Base-by-base conservation (phyloP, 2,888 invertebrate genomes). In the Parasteatoda lunata region DNA sequence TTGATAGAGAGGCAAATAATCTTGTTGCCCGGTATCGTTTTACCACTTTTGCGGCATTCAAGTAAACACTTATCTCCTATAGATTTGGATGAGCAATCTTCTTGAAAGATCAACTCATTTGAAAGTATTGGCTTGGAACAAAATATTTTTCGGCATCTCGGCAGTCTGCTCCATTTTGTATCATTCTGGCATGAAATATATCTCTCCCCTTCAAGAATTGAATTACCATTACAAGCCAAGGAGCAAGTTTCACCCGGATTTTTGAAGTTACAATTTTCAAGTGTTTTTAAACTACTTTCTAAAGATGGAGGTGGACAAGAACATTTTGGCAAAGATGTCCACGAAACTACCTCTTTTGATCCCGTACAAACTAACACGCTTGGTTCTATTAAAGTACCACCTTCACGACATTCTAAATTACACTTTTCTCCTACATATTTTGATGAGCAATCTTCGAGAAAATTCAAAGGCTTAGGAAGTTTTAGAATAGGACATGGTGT, bases 361-460 rank as follows among this genome's bases (percentile, higher is more conserved):
- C 59, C 70, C 7, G 48, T 48, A 5, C 70, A 78, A 15, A 45
- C 6, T 30, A 78, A 59, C 48, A 11, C 49, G n/a, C 48, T 70
- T 45, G 78, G 15, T 9, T 48, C 59, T 6, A 78, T n/a, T 9
- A 78, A 54, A 30, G 69, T 59, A 13, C 59, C 70, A 13, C 15
- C 64, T 78, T 59, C 70, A 48, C 48, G 48, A 15, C 78, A 70
- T 13, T 78, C 4, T 47, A 78, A 52, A 2, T 30, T 6, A 47
- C 70, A 78, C 7, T n/a, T n/a, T 11, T 78, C 47, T 0, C 69
- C 70, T 59, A 51, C 7, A n/a, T 54, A n/a, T 70, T 59, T 70
- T 3, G 78, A 78, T 9, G 78, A 13, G 48, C 70, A 78, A 15
- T 78, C 70, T 59, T 70, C 70, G 4, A 51, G 47, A 59, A 47